phyloP scores from a whole-genome alignment of 2,113 vertebrate genomes.

The Myanophis thanlyinensis region DNA sequence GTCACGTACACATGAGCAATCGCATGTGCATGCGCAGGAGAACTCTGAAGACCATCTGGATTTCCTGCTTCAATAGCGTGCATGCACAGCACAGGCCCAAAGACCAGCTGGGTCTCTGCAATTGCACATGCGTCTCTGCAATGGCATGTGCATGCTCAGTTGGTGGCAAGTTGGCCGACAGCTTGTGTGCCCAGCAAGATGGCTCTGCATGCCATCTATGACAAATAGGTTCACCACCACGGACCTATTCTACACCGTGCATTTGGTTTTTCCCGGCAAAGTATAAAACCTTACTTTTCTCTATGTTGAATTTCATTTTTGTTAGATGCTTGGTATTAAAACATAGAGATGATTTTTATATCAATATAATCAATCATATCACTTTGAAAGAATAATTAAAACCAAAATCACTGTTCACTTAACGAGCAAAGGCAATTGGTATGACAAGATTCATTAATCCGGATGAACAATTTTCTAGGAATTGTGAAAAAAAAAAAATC shows the following conservation, averaged over 20 bases:
- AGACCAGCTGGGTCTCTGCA: too few species aligned
- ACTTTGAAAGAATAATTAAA: not conserved
- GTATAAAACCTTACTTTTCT: not conserved
- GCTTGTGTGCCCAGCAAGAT: too few species aligned
- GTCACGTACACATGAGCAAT: too few species aligned
- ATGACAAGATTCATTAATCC: not conserved
- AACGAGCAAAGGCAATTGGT: not conserved
- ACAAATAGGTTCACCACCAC: too few species aligned
- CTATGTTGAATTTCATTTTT: not conserved
- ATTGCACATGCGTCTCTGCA: too few species aligned
- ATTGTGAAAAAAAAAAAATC: not conserved
- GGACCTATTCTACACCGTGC: not conserved
- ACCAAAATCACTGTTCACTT: not conserved
- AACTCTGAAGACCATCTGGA: too few species aligned
- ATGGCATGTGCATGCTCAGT: too few species aligned
- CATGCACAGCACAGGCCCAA: too few species aligned
- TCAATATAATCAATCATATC: not conserved
- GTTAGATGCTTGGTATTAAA: not conserved
- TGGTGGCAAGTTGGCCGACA: too few species aligned
- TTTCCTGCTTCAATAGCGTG: too few species aligned
- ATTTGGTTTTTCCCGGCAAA: not conserved
- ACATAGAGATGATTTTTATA: not conserved
- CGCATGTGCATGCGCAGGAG: too few species aligned
- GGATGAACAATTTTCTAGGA: not conserved
- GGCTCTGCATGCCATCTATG: too few species aligned